These are phyloP conservation scores for Setophaga petechia DNA, from an alignment of 2,113 vertebrate species.

Conservation along the genomic window DNA sequence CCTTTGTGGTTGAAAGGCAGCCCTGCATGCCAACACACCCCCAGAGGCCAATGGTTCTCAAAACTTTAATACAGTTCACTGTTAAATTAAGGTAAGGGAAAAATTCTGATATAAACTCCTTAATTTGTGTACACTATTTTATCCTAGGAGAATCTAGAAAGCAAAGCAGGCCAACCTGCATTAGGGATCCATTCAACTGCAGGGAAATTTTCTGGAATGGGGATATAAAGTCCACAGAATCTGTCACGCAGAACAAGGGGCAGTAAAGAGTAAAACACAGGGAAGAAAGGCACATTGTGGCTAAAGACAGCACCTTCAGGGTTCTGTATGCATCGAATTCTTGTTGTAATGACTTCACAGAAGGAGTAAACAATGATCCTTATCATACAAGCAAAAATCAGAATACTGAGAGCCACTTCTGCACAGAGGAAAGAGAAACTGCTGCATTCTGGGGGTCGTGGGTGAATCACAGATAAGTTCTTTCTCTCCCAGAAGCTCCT, in stretches of 20 bases:
- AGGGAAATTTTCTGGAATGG: not conserved
- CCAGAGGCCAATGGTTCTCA: conserved; percentile 94
- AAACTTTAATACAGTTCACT: conserved; percentile 95
- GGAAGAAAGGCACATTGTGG: not conserved
- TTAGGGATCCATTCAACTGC: not conserved
- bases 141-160: not conserved
- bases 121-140: not conserved
- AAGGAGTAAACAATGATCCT: not conserved
- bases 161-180: not conserved
- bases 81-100: conserved; percentile 91
- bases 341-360: not conserved
- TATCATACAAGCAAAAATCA: not conserved
- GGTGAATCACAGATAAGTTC: not conserved
- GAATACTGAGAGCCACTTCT: not conserved
- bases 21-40: conserved; percentile 97
- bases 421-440: not conserved
- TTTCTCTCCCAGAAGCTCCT: not conserved
- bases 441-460: not conserved
- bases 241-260: not conserved
- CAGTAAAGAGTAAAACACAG: not conserved
- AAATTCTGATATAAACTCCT: not conserved
- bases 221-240: not conserved
- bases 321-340: not conserved
- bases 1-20: conserved; percentile 95
- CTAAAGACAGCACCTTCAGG: not conserved